A percentile compares a stretch with the other conserved stretches of the same genome.
These are phyloP conservation scores for Gobiocypris rarus DNA, from an alignment of 2,113 vertebrate species.

Conservation along the genomic window DNA sequence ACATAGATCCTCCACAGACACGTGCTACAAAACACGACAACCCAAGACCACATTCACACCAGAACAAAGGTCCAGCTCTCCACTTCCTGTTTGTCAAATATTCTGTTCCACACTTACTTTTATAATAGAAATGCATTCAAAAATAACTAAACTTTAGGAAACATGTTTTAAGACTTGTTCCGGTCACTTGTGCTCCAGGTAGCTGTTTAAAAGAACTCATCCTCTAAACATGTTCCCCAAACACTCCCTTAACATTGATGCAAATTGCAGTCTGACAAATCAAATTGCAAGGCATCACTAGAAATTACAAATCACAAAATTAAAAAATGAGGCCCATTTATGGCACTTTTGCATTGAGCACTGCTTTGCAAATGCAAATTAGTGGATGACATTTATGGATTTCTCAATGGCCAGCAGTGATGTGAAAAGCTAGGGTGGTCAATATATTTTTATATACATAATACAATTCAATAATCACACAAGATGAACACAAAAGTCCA, in stretches of 20 bases:
- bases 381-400: no score
- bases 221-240: no score
- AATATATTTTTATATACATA: no score
- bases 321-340: no score
- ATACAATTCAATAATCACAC: no score
- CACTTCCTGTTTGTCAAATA: slow-evolving; percentile 54
- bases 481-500: neutral
- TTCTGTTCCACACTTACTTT: neutral
- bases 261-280: neutral
- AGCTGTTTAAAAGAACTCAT: no score
- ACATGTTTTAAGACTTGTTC: neutral
- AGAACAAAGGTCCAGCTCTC: slow-evolving; percentile 25
- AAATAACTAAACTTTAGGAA: neutral
- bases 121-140: neutral
- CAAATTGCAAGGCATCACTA: neutral
- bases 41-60: neutral
- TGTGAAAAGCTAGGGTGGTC: no score
- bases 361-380: no score
- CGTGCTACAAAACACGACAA: slow-evolving; percentile 12
- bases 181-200: no score
- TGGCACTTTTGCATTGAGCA: no score
- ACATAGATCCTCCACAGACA: slow-evolving; percentile 40
- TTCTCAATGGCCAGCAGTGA: no score
- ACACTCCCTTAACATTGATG: neutral
- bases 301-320: neutral